Conservation (phyloP, 2,888 invertebrate species). For the Proisotoma minuta region DNA sequence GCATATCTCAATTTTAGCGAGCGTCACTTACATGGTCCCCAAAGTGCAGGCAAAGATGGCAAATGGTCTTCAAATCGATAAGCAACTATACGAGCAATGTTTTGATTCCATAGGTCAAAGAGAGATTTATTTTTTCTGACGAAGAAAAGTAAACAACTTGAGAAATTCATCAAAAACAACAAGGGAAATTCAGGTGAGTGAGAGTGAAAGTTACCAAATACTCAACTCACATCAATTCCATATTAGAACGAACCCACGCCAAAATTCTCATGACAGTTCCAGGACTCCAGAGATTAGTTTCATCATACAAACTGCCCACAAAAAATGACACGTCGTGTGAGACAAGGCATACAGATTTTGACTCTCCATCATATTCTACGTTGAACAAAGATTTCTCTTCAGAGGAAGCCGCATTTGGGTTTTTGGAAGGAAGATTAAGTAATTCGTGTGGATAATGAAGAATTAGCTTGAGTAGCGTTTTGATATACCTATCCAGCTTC, state of each 20-base stretch:
- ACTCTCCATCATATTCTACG: background rate
- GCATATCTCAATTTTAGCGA: too few species aligned
- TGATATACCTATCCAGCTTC: background rate
- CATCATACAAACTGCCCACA: background rate
- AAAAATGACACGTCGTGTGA: background rate
- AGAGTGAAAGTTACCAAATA: too few species aligned
- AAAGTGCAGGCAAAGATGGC: slow-evolving; percentile 4
- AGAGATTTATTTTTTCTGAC: slow-evolving; percentile 8
- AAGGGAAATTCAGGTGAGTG: too few species aligned
- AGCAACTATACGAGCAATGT: slow-evolving; percentile 13
- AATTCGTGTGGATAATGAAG: slow-evolving; percentile 9
- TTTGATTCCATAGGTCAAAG: slow-evolving; percentile 22
- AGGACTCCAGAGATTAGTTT: background rate
- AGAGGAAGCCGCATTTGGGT: background rate
- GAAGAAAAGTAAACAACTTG: too few species aligned
- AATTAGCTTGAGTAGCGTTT: slow-evolving; percentile 10
- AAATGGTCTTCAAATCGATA: slow-evolving; percentile 5
- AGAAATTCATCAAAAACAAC: too few species aligned
- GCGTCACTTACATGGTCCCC: background rate
- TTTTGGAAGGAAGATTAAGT: background rate
- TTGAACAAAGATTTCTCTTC: background rate
- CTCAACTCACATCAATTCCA: slow-evolving; percentile 16
- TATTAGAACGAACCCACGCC: slow-evolving; percentile 9
- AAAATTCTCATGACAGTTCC: slow-evolving; percentile 10
- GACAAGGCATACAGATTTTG: too few species aligned